These are phyloP conservation scores for Chrysolina americana DNA, from an alignment of 2,888 invertebrate genomes.

Conservation along the genomic window DNA sequence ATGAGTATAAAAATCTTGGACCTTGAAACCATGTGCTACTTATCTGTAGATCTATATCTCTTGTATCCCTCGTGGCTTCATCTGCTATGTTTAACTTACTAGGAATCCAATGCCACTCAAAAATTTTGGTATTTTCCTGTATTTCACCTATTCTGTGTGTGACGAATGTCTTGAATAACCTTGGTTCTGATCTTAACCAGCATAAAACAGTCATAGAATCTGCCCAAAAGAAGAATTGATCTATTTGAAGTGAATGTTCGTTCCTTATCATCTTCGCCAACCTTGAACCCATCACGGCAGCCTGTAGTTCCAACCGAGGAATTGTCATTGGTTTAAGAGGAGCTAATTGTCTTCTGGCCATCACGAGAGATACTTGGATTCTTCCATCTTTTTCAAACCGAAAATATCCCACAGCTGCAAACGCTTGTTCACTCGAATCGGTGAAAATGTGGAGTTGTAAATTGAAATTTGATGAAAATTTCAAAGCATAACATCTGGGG, in stretches of 20 bases:
- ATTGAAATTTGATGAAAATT: too few species aligned
- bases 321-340: not conserved
- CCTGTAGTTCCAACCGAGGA: not conserved
- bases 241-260: not conserved
- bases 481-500: too few species aligned
- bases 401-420: too few species aligned
- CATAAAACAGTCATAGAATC: not conserved
- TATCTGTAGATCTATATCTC: too few species aligned
- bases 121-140: too few species aligned
- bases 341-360: not conserved
- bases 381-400: not conserved
- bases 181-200: not conserved
- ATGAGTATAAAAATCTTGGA: too few species aligned
- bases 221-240: not conserved
- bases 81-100: too few species aligned
- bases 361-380: not conserved
- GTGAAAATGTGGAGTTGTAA: too few species aligned
- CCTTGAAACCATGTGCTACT: too few species aligned
- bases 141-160: not conserved
- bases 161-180: not conserved
- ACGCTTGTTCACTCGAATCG: too few species aligned
- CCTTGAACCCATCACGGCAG: not conserved
- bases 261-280: not conserved
- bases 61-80: too few species aligned
- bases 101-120: too few species aligned